Evolutionary conservation across 2,797 vertebrate genomes (phyloP).

Genomic region (Pangasius larnaudii): DNA sequence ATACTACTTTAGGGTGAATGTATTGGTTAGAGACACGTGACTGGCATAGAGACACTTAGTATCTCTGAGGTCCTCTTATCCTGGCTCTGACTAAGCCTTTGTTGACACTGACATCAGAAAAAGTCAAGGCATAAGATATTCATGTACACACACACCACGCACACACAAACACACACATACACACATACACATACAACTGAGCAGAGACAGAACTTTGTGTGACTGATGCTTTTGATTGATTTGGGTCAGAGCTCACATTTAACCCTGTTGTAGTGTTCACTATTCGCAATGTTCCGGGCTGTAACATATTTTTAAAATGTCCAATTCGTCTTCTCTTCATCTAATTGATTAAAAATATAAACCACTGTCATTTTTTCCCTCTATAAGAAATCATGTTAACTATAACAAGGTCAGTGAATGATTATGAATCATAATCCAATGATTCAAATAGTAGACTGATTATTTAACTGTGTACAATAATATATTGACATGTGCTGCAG

Average conservation of each 20-base stretch:
- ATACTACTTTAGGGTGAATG: background rate
- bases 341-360: background rate
- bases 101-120: slow-evolving; percentile 18
- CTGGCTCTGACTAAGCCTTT: slow-evolving; percentile 17
- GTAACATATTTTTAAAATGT: background rate
- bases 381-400: too few species aligned
- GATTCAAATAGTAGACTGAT: background rate
- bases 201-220: background rate
- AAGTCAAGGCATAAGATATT: slow-evolving; percentile 18
- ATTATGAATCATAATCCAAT: background rate
- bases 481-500: background rate
- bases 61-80: background rate
- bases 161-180: slow-evolving; percentile 5
- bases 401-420: background rate
- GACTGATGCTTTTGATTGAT: slow-evolving; percentile 41
- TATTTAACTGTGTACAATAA: background rate
- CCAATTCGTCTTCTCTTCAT: background rate
- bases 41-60: background rate
- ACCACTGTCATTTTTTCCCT: background rate
- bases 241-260: slow-evolving; percentile 20
- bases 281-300: background rate
- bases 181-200: slow-evolving; percentile 1
- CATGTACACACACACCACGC: background rate
- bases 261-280: slow-evolving; percentile 5
- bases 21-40: background rate